A percentile compares a stretch with the other conserved stretches of the same genome.
phyloP scores from a whole-genome alignment of 2,113 vertebrate genomes.

The Dascyllus trimaculatus region DNA sequence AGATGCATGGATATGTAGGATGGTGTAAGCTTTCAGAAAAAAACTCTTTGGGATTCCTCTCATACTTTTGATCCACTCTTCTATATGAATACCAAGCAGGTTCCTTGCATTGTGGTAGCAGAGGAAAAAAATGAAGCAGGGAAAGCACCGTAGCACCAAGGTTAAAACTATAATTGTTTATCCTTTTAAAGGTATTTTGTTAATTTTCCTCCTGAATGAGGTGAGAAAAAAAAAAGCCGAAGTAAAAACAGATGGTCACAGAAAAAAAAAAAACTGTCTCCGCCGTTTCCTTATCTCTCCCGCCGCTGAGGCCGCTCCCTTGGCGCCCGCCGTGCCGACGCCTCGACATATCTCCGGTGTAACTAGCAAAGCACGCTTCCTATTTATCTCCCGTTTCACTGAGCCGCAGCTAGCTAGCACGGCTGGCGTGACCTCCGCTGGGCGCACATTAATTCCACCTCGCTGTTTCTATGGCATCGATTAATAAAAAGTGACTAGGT shows the following conservation, averaged over 20 bases:
- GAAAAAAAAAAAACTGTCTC: slow-evolving; percentile 80
- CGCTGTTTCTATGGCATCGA: slow-evolving; percentile 92
- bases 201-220: slow-evolving; percentile 73
- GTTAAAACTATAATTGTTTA: slow-evolving; percentile 83
- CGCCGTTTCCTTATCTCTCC: slow-evolving; percentile 77
- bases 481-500: slow-evolving; percentile 99
- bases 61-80: slow-evolving; percentile 13
- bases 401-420: slow-evolving; percentile 69
- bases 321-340: slow-evolving; percentile 79
- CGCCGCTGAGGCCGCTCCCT: slow-evolving; percentile 82
- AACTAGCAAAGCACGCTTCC: slow-evolving; percentile 79
- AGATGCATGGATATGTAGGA: no score
- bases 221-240: slow-evolving; percentile 46
- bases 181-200: slow-evolving; percentile 74
- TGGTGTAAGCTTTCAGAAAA: background rate
- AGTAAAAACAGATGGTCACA: slow-evolving; percentile 85
- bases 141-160: slow-evolving; percentile 43
- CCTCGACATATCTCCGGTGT: slow-evolving; percentile 85
- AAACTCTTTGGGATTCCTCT: background rate
- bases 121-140: slow-evolving; percentile 14
- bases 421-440: slow-evolving; percentile 91
- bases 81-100: slow-evolving; percentile 14
- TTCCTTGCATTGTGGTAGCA: background rate
- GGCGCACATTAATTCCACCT: slow-evolving; percentile 95
- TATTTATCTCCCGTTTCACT: slow-evolving; percentile 77